Evolutionary conservation across 2,113 vertebrate genomes (phyloP).

Genomic region (Columba janthina): DNA sequence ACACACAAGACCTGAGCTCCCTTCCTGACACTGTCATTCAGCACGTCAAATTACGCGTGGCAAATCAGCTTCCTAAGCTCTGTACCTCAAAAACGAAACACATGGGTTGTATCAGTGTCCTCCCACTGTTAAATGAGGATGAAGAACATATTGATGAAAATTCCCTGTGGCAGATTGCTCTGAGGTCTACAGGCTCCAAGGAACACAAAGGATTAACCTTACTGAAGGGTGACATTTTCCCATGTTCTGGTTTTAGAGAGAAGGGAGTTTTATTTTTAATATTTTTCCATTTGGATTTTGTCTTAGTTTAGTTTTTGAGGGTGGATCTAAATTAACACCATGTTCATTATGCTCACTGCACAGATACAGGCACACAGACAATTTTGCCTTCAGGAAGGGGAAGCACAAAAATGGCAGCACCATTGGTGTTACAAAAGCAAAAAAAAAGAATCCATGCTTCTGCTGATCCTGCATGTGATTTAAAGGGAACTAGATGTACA

Average conservation of each 20-base stretch:
- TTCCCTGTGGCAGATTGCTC: background rate
- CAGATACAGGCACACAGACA: background rate
- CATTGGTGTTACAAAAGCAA: background rate
- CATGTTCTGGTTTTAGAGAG: background rate
- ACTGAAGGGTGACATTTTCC: background rate
- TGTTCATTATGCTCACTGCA: background rate
- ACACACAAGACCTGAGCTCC: background rate
- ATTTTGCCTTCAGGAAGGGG: background rate
- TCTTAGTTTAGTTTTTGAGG: background rate
- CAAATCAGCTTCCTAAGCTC: background rate
- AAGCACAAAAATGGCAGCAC: background rate
- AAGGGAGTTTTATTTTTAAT: background rate
- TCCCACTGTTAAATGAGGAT: background rate
- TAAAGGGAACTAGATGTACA: background rate
- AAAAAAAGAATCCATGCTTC: background rate
- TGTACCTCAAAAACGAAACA: background rate
- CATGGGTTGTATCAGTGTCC: slow-evolving; percentile 1
- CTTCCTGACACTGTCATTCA: background rate
- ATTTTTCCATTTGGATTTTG: background rate
- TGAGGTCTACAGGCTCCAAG: background rate
- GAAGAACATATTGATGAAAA: background rate
- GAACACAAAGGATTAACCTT: background rate
- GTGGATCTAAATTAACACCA: background rate
- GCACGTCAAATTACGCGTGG: fast-evolving
- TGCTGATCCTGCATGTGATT: background rate